Conservation (phyloP, 2,888 invertebrate genomes). For the Thysanoteuthis rhombus region DNA sequence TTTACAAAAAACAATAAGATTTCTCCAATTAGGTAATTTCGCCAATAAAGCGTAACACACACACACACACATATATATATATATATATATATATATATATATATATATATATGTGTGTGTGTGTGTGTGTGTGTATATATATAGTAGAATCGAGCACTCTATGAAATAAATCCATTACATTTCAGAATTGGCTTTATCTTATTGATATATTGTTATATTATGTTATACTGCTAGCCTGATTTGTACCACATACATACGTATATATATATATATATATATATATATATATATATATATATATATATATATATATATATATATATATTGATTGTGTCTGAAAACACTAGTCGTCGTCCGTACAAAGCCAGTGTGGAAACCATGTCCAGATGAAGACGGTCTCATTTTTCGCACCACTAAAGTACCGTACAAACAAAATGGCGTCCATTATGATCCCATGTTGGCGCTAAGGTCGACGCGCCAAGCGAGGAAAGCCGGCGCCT, state of each 20-base stretch:
- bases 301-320: background rate
- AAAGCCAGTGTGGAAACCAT: background rate
- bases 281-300: background rate
- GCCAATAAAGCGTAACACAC: no score
- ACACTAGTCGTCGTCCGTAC: background rate
- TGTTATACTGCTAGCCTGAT: no score
- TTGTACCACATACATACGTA: no score
- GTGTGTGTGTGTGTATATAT: no score
- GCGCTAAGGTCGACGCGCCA: constrained; percentile 12
- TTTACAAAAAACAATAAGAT: no score
- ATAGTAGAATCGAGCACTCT: no score
- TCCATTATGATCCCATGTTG: background rate
- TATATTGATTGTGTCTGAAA: background rate
- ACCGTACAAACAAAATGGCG: background rate
- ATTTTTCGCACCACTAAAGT: background rate
- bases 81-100: background rate
- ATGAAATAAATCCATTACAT: no score
- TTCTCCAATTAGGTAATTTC: no score
- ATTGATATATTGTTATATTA: no score
- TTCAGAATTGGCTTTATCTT: no score
- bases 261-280: background rate
- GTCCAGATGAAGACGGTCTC: background rate
- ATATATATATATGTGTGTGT: background rate
- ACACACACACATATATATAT: no score
- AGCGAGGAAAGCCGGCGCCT: background rate